Conservation (phyloP, 2,797 vertebrate species). For the Furcifer pardalis region DNA sequence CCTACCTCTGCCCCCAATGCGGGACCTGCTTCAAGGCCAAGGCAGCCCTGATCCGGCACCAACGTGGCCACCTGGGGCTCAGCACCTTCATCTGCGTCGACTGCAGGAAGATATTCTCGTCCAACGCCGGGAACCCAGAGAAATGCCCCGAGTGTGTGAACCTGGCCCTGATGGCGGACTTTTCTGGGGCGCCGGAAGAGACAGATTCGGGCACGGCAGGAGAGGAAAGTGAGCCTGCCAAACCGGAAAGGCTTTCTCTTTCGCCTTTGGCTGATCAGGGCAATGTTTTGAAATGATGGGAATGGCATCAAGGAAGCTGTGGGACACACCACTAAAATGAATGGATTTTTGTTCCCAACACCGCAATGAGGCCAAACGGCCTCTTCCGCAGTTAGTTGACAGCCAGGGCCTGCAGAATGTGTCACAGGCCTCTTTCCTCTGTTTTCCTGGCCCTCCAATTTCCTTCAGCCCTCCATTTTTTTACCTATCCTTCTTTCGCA, state of each 20-base stretch:
- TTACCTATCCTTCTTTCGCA: too few species aligned
- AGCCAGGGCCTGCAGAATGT: neutral
- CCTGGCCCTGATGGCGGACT: neutral
- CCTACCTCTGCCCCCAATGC: slow-evolving; percentile 14
- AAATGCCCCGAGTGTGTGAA: slow-evolving; percentile 23
- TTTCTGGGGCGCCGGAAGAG: neutral
- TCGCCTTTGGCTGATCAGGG: too few species aligned
- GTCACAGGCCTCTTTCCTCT: too few species aligned
- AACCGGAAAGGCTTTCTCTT: neutral
- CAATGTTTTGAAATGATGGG: neutral
- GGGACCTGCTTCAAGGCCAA: slow-evolving; percentile 40
- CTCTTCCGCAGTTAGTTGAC: neutral
- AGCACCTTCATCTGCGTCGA: slow-evolving; percentile 29
- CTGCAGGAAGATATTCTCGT: slow-evolving; percentile 32
- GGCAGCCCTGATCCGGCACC: slow-evolving; percentile 26
- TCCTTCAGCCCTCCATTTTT: neutral
- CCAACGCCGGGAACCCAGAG: neutral
- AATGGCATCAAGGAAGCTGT: too few species aligned
- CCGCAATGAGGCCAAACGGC: too few species aligned
- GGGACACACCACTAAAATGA: neutral
- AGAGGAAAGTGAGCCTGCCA: too few species aligned
- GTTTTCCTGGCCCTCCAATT: neutral
- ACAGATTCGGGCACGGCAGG: neutral
- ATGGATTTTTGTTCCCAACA: neutral
- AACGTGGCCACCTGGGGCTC: slow-evolving; percentile 18